These are phyloP conservation scores for Cephus rjabovi DNA, from an alignment of 2,888 invertebrate genomes.

Conservation along the genomic window DNA sequence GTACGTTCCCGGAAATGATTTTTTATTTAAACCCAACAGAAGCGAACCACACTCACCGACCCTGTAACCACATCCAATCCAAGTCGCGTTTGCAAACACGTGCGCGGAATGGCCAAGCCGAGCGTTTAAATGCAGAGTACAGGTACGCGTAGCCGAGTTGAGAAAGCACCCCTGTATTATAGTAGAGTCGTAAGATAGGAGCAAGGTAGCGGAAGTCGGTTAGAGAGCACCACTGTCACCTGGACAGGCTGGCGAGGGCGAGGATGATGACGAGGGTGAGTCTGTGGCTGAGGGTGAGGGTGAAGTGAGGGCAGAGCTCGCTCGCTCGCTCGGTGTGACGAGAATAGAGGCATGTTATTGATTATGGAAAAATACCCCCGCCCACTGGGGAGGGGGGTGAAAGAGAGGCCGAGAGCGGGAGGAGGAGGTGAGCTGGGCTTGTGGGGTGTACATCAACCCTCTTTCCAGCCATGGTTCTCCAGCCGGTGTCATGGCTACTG, in stretches of 20 bases:
- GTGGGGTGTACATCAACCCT: conserved; percentile 10
- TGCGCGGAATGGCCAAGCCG: neutral
- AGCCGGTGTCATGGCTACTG: conserved; percentile 56
- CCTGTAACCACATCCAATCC: neutral
- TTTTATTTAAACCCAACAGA: neutral
- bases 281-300: conserved; percentile 15
- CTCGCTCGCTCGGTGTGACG: conserved; percentile 58
- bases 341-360: conserved; percentile 63
- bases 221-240: conserved; percentile 54
- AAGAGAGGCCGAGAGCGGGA: conserved; percentile 9
- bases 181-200: neutral
- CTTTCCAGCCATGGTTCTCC: conserved; percentile 44
- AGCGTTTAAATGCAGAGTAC: neutral
- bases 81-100: neutral
- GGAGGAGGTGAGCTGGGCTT: neutral
- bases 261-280: conserved; percentile 10
- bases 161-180: neutral
- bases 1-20: neutral
- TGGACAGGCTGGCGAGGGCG: conserved; percentile 52
- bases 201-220: conserved; percentile 12
- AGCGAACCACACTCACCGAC: neutral
- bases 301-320: conserved; percentile 45
- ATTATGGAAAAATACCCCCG: conserved; percentile 63
- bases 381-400: conserved; percentile 28
- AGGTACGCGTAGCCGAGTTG: neutral